Evolutionary conservation across 2,888 invertebrate species (phyloP).

Genomic region (Clivina fossor): DNA sequence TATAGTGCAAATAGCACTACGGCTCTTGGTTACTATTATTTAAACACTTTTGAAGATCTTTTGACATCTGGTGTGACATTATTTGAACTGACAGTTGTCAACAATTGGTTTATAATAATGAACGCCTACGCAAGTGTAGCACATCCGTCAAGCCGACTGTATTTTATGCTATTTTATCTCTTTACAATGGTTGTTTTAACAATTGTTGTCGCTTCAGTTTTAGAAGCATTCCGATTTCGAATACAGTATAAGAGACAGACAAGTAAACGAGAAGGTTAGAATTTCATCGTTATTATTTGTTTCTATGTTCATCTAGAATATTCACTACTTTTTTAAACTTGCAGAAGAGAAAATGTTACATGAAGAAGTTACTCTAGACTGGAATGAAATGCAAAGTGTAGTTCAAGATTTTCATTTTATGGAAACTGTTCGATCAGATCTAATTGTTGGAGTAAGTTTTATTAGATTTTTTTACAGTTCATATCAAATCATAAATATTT

Average conservation of each 20-base stretch:
- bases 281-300: constrained; percentile 23
- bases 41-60: constrained; percentile 82
- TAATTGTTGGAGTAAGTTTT: constrained; percentile 56
- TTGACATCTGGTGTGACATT: constrained; percentile 78
- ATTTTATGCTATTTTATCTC: constrained; percentile 86
- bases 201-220: constrained; percentile 84
- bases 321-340: constrained; percentile 37
- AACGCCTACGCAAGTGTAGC: constrained; percentile 76
- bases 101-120: constrained; percentile 93
- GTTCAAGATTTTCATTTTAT: constrained; percentile 58
- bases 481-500: constrained; percentile 2
- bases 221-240: constrained; percentile 84
- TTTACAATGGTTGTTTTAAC: constrained; percentile 90
- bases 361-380: constrained; percentile 71
- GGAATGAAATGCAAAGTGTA: constrained; percentile 65
- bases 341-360: constrained; percentile 75
- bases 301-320: constrained; percentile 32
- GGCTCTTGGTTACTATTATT: constrained; percentile 79
- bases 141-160: constrained; percentile 73
- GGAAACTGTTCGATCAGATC: constrained; percentile 55
- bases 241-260: constrained; percentile 85
- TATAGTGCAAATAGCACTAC: constrained; percentile 68
- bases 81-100: constrained; percentile 87
- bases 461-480: constrained; percentile 3
- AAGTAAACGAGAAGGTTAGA: constrained; percentile 70